Base-by-base conservation (phyloP, 2,113 vertebrate species). In the Salvelinus namaycush region DNA sequence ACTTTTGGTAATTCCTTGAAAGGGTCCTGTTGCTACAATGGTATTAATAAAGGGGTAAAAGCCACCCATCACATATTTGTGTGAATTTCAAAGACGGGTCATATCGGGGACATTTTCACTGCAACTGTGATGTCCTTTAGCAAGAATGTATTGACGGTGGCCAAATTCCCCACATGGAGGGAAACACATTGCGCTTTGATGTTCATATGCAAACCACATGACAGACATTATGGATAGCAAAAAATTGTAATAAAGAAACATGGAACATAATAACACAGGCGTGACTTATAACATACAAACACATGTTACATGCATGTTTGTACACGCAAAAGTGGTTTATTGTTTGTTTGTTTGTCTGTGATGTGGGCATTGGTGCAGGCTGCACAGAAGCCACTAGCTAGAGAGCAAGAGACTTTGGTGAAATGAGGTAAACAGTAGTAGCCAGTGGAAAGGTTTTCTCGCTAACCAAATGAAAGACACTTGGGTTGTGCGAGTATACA, bases 181-280 rank as follows among this genome's bases (percentile, higher is more conserved):
- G 70, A 88, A 78, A 79, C 78, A 84, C 79, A 81, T 54, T 18
- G 51, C 1, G 75, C 88, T 91, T 91, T 90, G 86, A 89, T 88
- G 89, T 87, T 76, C 80, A 73, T 83, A 86, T 87, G 76, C 72
- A 76, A 83, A 85, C 85, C 89, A 90, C 84, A 88, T 88, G 34
- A 70, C 49, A 71, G 64, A 81, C 27, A 84, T 76, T 44, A 82
- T 86, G 78, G 80, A 86, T 80, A 73, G 34, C 70, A 79, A 83
- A 24, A 5, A 3, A 79, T 29, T 76, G 68, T 78, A 76, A 75
- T 44, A 73, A 72, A 83, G 82, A 73, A 81, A 84, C 64, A 74
- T 70, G 64, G 73, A 65, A 71, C 16, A 31, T 60, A 20, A 16
- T 72, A 78, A 29, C 18, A 20, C 26, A 54, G 75, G 83, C 65